Evolutionary conservation across 35 echinoderm and acorn worm genomes (phyloP), one percentile per base, ranked within the genome.

Genomic region (Amphiura filiformis): DNA sequence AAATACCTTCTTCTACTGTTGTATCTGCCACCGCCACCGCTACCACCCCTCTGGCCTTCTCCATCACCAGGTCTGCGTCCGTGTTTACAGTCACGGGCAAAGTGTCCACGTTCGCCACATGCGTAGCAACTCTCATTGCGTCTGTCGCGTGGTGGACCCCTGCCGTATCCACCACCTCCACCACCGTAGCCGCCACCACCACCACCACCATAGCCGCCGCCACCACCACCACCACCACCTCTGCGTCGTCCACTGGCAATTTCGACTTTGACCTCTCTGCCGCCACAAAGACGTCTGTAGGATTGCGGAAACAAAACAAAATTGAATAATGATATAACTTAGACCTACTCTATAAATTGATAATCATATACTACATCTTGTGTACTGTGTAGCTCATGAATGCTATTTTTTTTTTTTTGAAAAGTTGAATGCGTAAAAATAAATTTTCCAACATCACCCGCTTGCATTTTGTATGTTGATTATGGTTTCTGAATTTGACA

Each of bases 21-120:
- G 7, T 22, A 9, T 33, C 84, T 36, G 33, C n/a, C 3, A 1
- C 84, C 49, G 0, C 86, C 76, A 32, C 86, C 76, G 80, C 76
- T 76, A 39, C 40, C 34, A 40, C 76, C 70, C 3, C 85, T 35
- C 0, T 79, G 36, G 30, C 86, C 30, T 18, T 47, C 84, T 0
- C 84, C 84, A 75, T 40, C 84, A 23, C 84, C 84, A 17, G 49
- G 12, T 20, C 37, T 35, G 4, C 49, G 22, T 2, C 78, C 52
- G 23, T 82, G 12, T 18, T 47, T 14, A 75, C 87, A 89, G 22
- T 89, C 87, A 1, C 87, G 87, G 77, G 78, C 87, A 37, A 82
- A 89, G 76, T 89, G 87, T 5, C 87, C 87, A 28, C 47, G 42
- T 23, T 76, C 34, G 22, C 42, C 38, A 34, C 87, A 89, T 1